Percentiles rank a stretch among this genome's conserved stretches.
These are phyloP conservation scores for Cheiracanthium punctorium DNA, from an alignment of 2,888 invertebrate species.

Conservation along the genomic window DNA sequence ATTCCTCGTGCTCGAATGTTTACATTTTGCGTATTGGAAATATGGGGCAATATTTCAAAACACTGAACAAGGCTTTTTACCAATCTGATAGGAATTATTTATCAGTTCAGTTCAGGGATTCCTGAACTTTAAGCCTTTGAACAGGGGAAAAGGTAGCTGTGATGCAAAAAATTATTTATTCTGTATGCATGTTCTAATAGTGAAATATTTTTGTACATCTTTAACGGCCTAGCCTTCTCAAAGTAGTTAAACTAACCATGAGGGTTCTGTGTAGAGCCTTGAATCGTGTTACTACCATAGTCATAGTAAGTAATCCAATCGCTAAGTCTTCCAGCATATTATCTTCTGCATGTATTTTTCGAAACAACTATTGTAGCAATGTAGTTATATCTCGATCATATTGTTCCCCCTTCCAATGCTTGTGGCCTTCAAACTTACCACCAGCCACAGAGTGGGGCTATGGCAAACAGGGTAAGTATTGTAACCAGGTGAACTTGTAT, in stretches of 20 bases:
- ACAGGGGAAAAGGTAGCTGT: neutral
- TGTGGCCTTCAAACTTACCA: constrained; percentile 49
- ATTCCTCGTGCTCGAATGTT: constrained; percentile 33
- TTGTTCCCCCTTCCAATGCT: constrained; percentile 20
- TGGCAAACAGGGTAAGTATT: constrained; percentile 37
- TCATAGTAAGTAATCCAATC: neutral
- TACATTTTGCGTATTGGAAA: neutral
- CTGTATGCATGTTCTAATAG: neutral
- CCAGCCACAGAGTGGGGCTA: constrained; percentile 57
- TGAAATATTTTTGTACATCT: neutral
- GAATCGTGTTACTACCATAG: neutral
- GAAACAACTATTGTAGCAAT: neutral
- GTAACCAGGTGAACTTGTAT: too few species aligned
- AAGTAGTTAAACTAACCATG: constrained; percentile 6
- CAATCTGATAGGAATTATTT: neutral
- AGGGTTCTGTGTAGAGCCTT: neutral
- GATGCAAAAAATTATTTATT: neutral
- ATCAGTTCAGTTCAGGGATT: neutral
- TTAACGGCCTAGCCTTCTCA: neutral
- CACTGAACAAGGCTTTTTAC: neutral
- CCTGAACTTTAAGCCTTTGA: too few species aligned
- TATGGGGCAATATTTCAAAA: neutral
- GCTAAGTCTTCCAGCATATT: neutral
- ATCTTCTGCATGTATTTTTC: constrained; percentile 9
- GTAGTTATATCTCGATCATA: neutral